A percentile compares a stretch with the other conserved stretches of the same genome.
Conservation (phyloP, 1,140 invertebrate genomes). For the Eupeodes corollae region DNA sequence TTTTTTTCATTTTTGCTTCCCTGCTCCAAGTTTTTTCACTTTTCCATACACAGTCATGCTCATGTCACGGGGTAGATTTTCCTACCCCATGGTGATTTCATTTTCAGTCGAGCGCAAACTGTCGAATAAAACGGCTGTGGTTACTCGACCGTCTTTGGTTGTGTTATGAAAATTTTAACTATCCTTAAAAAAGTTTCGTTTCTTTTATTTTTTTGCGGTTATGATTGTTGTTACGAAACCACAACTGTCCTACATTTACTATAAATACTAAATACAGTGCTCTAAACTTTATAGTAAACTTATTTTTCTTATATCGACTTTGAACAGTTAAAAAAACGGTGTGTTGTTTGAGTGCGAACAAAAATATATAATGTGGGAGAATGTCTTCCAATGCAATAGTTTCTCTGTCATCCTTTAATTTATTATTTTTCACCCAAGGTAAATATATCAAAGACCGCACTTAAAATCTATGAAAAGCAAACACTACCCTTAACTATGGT, state of each 20-base stretch:
- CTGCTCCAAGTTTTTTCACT: no score
- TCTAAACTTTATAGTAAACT: no score
- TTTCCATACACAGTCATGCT: no score
- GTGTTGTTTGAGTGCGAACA: not conserved
- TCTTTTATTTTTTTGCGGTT: not conserved
- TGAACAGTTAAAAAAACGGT: no score
- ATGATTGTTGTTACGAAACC: no score
- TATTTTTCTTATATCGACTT: no score
- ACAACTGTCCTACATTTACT: no score
- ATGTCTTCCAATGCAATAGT: slow-evolving; percentile 35
- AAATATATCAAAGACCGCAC: slow-evolving; percentile 7
- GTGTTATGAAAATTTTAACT: slow-evolving; percentile 3
- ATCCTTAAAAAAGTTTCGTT: not conserved
- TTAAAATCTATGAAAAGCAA: no score
- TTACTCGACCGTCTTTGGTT: not conserved
- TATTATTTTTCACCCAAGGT: slow-evolving; percentile 38
- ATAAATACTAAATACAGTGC: no score
- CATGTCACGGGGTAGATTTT: no score
- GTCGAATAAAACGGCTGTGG: slow-evolving; percentile 8
- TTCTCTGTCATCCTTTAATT: slow-evolving; percentile 36
- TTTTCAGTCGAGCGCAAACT: slow-evolving; percentile 10
- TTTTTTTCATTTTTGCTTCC: no score
- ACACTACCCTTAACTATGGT: no score
- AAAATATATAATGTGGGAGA: slow-evolving; percentile 31
- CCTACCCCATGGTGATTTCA: not conserved